phyloP scores from a whole-genome alignment of 2,888 invertebrate species.

The Drosophila paranaensis region DNA sequence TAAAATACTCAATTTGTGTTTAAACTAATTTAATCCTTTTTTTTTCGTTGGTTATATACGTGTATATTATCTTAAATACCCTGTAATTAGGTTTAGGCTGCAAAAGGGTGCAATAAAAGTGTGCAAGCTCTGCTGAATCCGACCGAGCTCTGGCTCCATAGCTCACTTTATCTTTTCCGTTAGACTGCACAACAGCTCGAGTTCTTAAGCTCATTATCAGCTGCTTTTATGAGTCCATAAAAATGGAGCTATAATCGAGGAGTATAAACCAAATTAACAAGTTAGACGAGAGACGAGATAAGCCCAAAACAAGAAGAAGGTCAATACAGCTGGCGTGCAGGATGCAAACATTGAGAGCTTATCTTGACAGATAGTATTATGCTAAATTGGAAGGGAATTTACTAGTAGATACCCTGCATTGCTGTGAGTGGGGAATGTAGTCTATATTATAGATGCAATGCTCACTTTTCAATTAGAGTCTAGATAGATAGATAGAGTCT shows the following conservation, averaged over 20 bases:
- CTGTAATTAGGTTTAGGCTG: conserved; percentile 9
- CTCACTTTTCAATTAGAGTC: too few relatives aligned
- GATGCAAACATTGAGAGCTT: not conserved
- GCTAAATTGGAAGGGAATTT: not conserved
- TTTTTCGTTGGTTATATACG: not conserved
- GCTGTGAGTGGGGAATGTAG: not conserved
- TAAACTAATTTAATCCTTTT: conserved; percentile 9
- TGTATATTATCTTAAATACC: conserved; percentile 1
- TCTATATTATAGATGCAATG: not conserved
- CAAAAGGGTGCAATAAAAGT: conserved; percentile 33
- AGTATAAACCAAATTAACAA: not conserved
- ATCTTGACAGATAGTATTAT: not conserved
- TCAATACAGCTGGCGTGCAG: not conserved
- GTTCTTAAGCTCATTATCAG: not conserved
- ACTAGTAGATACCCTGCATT: not conserved
- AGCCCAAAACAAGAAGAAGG: not conserved
- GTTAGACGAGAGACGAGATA: not conserved
- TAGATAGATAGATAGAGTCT: not conserved
- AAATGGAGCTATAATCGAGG: not conserved
- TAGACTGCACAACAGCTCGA: not conserved
- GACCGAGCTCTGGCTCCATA: too few relatives aligned
- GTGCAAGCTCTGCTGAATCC: not conserved
- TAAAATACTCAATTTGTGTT: conserved; percentile 1
- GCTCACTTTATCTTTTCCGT: not conserved
- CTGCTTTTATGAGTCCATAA: not conserved